Percentiles rank a stretch among this genome's conserved stretches.
These are phyloP conservation scores for Bostrychus sinensis DNA, from an alignment of 2,113 vertebrate genomes.

Conservation along the genomic window DNA sequence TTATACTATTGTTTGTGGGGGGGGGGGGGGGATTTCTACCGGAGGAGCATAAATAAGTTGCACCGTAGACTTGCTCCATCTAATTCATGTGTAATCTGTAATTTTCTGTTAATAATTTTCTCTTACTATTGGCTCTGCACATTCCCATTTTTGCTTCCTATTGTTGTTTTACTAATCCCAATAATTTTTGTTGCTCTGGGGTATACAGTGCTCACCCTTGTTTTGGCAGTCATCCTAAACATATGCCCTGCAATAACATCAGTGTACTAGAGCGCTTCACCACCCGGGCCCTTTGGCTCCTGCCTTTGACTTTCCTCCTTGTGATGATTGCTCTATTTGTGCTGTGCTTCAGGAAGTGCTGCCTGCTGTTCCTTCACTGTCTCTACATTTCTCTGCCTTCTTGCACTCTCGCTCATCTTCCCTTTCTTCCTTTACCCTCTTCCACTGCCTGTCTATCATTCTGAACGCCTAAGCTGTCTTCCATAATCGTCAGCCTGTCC, in stretches of 20 bases:
- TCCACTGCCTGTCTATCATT: conserved; percentile 6
- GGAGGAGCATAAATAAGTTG: too few relatives aligned
- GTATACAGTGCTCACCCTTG: conserved; percentile 20
- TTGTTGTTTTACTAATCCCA: conserved; percentile 27
- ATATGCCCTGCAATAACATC: conserved; percentile 12
- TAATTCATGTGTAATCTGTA: not conserved
- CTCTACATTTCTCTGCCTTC: conserved; percentile 2
- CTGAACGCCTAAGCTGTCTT: conserved; percentile 5
- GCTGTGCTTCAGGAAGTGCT: conserved; percentile 19
- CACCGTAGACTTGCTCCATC: too few relatives aligned
- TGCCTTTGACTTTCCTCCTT: conserved; percentile 1
- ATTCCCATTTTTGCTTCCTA: not conserved
- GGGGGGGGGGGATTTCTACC: too few relatives aligned
- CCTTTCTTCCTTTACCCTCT: not conserved
- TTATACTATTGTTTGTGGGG: too few relatives aligned
- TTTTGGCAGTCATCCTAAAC: conserved; percentile 12
- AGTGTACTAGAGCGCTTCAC: conserved; percentile 15
- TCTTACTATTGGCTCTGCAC: not conserved
- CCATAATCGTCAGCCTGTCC: conserved; percentile 9
- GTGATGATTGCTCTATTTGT: conserved; percentile 38
- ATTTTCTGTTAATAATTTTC: not conserved
- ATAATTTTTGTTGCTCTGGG: conserved; percentile 1
- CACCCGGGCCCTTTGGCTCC: conserved; percentile 30
- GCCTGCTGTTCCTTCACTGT: conserved; percentile 21
- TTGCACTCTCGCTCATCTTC: not conserved